phyloP scores from a whole-genome alignment of 2,797 vertebrate genomes.

The Melanotaenia parkinsoni region DNA sequence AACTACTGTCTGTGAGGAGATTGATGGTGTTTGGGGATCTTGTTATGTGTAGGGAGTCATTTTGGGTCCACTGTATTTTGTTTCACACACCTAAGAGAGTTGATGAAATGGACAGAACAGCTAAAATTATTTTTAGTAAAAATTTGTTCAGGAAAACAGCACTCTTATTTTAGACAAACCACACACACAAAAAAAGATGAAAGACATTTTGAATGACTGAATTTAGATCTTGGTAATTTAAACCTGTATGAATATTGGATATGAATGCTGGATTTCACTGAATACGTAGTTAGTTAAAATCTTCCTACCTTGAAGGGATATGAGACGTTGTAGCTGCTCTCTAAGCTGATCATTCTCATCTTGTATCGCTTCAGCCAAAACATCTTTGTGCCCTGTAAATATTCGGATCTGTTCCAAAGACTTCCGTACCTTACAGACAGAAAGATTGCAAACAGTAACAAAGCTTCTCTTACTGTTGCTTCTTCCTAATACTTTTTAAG shows the following conservation, averaged over 20 bases:
- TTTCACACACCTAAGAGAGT: neutral
- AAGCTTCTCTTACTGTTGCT: neutral
- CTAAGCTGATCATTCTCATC: conserved; percentile 85
- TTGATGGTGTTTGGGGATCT: neutral
- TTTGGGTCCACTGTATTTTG: neutral
- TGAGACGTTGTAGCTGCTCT: conserved; percentile 71
- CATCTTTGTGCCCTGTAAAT: conserved; percentile 80
- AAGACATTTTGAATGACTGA: too few species aligned
- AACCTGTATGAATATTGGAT: neutral
- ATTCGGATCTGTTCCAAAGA: conserved; percentile 80
- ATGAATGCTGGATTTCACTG: neutral
- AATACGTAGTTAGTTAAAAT: neutral
- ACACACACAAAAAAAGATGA: too few species aligned
- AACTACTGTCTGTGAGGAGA: neutral
- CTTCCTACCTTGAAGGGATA: conserved; percentile 78
- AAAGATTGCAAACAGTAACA: conserved; percentile 10
- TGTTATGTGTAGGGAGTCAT: neutral
- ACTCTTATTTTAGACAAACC: too few species aligned
- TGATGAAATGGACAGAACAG: neutral
- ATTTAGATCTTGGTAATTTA: neutral
- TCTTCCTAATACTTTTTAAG: neutral
- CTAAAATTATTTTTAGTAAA: neutral
- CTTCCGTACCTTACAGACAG: conserved; percentile 80
- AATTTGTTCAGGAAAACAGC: neutral
- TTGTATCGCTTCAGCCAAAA: conserved; percentile 75